Base-by-base conservation (phyloP, 2,888 invertebrate species). In the Galerucella nymphaeae region DNA sequence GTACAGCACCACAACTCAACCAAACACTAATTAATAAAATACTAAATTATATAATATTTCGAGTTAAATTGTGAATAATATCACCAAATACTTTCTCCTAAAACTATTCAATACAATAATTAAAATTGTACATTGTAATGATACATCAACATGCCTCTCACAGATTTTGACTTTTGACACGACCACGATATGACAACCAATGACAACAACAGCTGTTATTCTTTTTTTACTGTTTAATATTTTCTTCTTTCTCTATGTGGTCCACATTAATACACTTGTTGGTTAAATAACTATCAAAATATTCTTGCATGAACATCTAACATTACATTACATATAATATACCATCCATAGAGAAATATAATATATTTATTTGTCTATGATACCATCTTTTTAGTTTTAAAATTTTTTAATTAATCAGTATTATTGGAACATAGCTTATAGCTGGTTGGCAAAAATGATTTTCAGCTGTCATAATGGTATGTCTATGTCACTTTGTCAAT, bases 401-500 rank as follows among this genome's bases (percentile, higher is more conserved):
- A n/a, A n/a, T n/a, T n/a, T n/a, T n/a, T n/a, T n/a, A n/a, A n/a
- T n/a, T n/a, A n/a, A n/a, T n/a, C n/a, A n/a, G n/a, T n/a, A n/a
- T n/a, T n/a, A n/a, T n/a, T n/a, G n/a, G n/a, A n/a, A n/a, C n/a
- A n/a, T 23, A 23, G 23, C 23, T 23, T 23, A 23, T 23, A 45
- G 8, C 18, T 8, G 10, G 41, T 61, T 61, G 42, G 45, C 50
- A 5, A n/a, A 30, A 55, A 16, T 41, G 58, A 59, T 20, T 5
- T 48, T 48, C 41, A 1, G 53, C 38, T 50, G 23, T 30, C 18
- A n/a, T 64, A 5, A 16, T 20, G n/a, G 1, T 42, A 18, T 59
- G 16, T 42, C 30, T 30, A 6, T 58, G 68, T 68, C 66, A 66
- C 14, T 45, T 23, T 20, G 67, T 59, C 63, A 70, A 10, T 38